These are phyloP conservation scores for Nematostella vectensis DNA, from an alignment of 92 coral and sea anemone species.

Conservation along the genomic window DNA sequence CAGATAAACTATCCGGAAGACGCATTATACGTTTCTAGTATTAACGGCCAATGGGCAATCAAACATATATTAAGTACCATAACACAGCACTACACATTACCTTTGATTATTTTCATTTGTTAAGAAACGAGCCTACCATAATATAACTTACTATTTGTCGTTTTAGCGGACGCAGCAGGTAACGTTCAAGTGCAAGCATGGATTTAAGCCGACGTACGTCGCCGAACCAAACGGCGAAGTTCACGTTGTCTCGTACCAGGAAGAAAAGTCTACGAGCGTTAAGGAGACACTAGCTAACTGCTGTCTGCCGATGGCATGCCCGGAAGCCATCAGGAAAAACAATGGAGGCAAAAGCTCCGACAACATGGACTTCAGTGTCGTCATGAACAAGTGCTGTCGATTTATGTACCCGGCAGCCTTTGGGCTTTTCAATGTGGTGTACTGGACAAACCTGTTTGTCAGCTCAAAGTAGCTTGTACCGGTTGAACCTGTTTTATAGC, in stretches of 20 bases:
- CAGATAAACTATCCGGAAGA: too few species aligned
- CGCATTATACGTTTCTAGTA: too few species aligned
- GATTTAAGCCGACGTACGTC: slow-evolving; percentile 68
- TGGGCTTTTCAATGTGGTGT: slow-evolving; percentile 41
- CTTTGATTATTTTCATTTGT: too few species aligned
- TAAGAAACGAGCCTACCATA: too few species aligned
- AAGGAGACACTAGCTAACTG: slow-evolving; percentile 13
- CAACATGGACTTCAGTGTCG: slow-evolving; percentile 34
- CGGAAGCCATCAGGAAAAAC: background rate
- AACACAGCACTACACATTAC: too few species aligned
- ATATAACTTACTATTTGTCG: too few species aligned
- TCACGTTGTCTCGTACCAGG: slow-evolving; percentile 60
- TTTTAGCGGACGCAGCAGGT: too few species aligned
- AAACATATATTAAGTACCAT: too few species aligned
- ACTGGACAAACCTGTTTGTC: slow-evolving; percentile 33
- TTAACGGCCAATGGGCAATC: too few species aligned
- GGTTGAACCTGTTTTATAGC: too few species aligned
- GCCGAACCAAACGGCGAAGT: slow-evolving; percentile 71
- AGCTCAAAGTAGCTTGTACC: background rate
- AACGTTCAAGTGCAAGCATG: slow-evolving; percentile 65
- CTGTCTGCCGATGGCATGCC: slow-evolving; percentile 23
- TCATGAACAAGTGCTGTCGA: slow-evolving; percentile 50
- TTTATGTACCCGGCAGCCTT: slow-evolving; percentile 48
- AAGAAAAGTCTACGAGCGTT: slow-evolving; percentile 29
- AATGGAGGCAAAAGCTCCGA: slow-evolving; percentile 1